A percentile compares a stretch with the other conserved stretches of the same genome.
Conservation (phyloP, 2,113 vertebrate species). For the human (Homo sapiens) region DNA sequence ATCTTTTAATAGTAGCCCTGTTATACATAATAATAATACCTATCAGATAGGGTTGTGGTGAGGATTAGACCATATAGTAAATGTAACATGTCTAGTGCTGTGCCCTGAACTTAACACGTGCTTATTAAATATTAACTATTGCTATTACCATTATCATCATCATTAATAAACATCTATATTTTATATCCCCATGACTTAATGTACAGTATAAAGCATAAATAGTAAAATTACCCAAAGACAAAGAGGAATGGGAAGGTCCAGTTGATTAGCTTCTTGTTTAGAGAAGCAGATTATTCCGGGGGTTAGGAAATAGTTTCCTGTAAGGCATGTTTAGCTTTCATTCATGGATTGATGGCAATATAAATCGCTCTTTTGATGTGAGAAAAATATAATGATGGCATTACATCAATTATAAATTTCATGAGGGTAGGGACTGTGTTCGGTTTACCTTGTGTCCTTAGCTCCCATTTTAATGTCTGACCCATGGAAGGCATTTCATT, state of each 20-base stretch:
- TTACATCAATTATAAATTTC: background rate
- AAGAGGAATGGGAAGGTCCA: background rate
- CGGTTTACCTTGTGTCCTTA: background rate
- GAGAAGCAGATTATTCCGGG: background rate
- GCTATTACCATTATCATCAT: background rate
- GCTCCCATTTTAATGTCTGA: background rate
- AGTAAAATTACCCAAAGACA: background rate
- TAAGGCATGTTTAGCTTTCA: slow-evolving; percentile 21
- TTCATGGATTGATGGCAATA: background rate
- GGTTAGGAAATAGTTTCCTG: slow-evolving; percentile 12
- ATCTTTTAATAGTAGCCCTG: background rate
- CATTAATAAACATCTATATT: background rate
- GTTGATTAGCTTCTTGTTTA: background rate
- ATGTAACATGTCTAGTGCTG: background rate
- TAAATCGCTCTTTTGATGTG: background rate
- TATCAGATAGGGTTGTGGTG: background rate
- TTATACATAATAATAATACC: background rate
- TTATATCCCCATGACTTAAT: background rate
- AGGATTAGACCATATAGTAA: background rate
- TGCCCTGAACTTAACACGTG: background rate
- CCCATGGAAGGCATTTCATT: background rate
- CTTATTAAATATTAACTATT: background rate
- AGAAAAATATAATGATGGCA: background rate
- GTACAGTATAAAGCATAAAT: background rate
- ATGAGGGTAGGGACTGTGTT: background rate